Evolutionary conservation across 2,888 invertebrate genomes (phyloP).

Genomic region (Campoplex nolae): DNA sequence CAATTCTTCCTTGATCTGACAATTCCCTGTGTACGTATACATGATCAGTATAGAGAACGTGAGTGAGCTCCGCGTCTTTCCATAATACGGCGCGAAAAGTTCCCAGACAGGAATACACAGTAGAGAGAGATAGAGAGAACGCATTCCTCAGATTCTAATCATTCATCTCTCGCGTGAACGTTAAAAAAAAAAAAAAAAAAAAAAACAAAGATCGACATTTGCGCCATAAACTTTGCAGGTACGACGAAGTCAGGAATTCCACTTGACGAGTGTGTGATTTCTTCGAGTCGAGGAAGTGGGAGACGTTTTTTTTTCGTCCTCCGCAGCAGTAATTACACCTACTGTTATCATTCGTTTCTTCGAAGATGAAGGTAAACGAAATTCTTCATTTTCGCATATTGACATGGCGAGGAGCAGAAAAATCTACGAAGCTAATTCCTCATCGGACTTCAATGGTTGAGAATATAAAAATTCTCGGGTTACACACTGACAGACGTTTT

Average conservation of each 20-base stretch:
- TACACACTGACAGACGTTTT: background rate
- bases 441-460: background rate
- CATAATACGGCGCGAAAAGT: conserved; percentile 37
- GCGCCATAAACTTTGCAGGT: background rate
- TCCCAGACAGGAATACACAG: conserved; percentile 2
- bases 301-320: background rate
- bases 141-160: conserved; percentile 60
- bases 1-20: conserved; percentile 48
- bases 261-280: conserved; percentile 10
- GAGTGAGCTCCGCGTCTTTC: conserved; percentile 35
- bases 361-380: background rate
- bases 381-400: background rate
- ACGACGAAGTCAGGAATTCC: background rate
- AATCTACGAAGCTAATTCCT: background rate
- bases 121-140: conserved; percentile 44
- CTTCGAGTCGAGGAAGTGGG: background rate
- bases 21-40: background rate
- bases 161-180: conserved; percentile 16
- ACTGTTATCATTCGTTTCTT: background rate
- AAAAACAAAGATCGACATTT: background rate
- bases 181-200: conserved; percentile 4
- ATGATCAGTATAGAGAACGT: background rate
- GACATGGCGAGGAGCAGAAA: background rate
- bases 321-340: background rate
- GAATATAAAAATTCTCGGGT: background rate